A percentile compares a stretch with the other conserved stretches of the same genome.
These are phyloP conservation scores for Parapsyche elsis DNA, from an alignment of 1,140 invertebrate genomes.

Conservation along the genomic window DNA sequence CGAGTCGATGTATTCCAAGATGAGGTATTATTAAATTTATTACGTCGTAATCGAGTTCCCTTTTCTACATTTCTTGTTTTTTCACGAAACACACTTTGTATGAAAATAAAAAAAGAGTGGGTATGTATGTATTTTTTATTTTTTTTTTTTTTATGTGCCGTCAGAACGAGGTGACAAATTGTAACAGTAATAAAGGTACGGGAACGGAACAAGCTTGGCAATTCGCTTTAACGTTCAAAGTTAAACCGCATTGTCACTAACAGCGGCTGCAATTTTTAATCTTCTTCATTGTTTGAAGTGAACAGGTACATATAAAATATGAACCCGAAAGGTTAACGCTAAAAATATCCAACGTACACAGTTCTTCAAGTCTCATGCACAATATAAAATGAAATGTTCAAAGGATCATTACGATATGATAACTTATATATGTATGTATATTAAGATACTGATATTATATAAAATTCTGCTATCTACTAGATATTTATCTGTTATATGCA, in stretches of 20 bases:
- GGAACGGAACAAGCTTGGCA: background rate
- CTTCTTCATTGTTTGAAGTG: too few relatives aligned
- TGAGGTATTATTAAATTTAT: slow-evolving; percentile 11
- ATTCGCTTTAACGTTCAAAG: background rate
- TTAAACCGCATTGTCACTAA: background rate
- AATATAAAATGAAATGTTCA: too few relatives aligned
- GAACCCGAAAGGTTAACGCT: too few relatives aligned
- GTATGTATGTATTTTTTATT: background rate
- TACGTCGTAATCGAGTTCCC: background rate
- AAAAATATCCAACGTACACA: background rate
- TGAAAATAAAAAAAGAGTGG: background rate
- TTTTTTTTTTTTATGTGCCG: background rate
- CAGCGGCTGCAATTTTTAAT: background rate
- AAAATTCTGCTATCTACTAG: too few relatives aligned
- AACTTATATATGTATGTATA: too few relatives aligned
- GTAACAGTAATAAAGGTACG: background rate
- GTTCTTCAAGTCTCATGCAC: too few relatives aligned
- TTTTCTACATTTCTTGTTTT: background rate
- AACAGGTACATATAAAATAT: too few relatives aligned
- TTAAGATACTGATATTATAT: too few relatives aligned
- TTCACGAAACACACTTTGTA: background rate
- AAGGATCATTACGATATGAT: too few relatives aligned
- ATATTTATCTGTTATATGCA: too few relatives aligned
- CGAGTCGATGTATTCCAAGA: background rate
- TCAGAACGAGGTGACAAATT: background rate